phyloP scores from a whole-genome alignment of 2,888 invertebrate species.

The Emmelina monodactyla region DNA sequence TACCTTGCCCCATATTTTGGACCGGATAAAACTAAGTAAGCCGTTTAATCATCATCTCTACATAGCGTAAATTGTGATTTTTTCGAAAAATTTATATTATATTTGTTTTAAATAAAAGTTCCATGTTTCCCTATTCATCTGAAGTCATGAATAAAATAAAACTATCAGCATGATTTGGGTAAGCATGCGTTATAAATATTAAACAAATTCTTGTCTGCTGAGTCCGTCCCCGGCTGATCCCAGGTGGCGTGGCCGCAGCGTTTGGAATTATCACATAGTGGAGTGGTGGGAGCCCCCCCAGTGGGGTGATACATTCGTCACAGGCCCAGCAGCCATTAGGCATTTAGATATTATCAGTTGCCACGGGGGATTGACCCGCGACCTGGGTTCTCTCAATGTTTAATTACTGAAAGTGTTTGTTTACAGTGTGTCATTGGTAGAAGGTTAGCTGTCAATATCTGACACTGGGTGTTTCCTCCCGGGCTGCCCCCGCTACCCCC shows the following conservation, averaged over 20 bases:
- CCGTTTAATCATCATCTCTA: no score
- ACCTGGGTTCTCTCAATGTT: conserved; percentile 53
- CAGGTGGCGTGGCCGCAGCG: conserved; percentile 68
- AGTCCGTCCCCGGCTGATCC: conserved; percentile 56
- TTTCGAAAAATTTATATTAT: no score
- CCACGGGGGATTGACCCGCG: conserved; percentile 57
- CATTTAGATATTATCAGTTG: conserved; percentile 66
- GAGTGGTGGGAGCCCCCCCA: conserved; percentile 37
- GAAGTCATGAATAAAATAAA: conserved; percentile 9
- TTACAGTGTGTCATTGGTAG: conserved; percentile 8
- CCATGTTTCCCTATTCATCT: conserved; percentile 4
- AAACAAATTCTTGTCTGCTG: conserved; percentile 13
- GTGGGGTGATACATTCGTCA: conserved; percentile 60
- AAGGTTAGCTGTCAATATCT: not conserved
- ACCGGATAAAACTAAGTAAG: no score
- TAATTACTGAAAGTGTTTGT: conserved; percentile 62
- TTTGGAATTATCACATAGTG: conserved; percentile 68
- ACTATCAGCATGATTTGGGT: conserved; percentile 1
- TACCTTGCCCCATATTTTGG: no score
- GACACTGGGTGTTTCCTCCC: no score
- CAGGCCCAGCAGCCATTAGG: conserved; percentile 68
- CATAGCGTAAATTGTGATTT: no score
- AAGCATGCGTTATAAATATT: conserved; percentile 2
- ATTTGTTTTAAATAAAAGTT: no score
- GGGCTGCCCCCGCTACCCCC: no score